Conservation (phyloP, 2,113 vertebrate genomes). For the Chionis minor region DNA sequence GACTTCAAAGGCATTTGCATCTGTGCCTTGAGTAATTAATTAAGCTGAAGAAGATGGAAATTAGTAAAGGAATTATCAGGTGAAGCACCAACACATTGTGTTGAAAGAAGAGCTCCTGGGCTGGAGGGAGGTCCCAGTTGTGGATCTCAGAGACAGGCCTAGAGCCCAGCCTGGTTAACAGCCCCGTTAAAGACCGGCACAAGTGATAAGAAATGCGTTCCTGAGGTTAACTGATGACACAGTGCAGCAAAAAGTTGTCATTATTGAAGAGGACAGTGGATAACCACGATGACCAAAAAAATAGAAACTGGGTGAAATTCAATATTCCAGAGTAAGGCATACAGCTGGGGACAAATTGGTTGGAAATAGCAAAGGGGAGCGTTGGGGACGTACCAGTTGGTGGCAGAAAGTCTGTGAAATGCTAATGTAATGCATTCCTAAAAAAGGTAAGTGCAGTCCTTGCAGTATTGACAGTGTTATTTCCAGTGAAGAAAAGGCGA, state of each 20-base stretch:
- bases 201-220: not conserved
- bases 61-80: not conserved
- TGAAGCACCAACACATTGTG: not conserved
- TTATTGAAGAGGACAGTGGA: not conserved
- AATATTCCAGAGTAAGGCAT: not conserved
- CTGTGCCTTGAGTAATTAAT: conserved; percentile 26
- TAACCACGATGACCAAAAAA: not conserved
- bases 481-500: not conserved
- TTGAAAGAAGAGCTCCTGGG: not conserved
- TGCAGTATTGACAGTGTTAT: not conserved
- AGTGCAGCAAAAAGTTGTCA: not conserved
- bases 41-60: conserved; percentile 22
- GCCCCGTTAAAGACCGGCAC: not conserved
- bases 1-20: not conserved
- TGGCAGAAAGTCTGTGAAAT: conserved; percentile 33
- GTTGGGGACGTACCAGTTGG: not conserved
- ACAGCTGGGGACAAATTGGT: not conserved
- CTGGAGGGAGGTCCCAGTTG: not conserved
- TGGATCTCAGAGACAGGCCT: not conserved
- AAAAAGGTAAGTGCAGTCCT: not conserved
- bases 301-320: not conserved
- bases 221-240: not conserved
- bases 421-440: not conserved
- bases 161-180: not conserved
- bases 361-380: not conserved